phyloP scores from a whole-genome alignment of 2,888 invertebrate genomes.

The Tinea trinotella region DNA sequence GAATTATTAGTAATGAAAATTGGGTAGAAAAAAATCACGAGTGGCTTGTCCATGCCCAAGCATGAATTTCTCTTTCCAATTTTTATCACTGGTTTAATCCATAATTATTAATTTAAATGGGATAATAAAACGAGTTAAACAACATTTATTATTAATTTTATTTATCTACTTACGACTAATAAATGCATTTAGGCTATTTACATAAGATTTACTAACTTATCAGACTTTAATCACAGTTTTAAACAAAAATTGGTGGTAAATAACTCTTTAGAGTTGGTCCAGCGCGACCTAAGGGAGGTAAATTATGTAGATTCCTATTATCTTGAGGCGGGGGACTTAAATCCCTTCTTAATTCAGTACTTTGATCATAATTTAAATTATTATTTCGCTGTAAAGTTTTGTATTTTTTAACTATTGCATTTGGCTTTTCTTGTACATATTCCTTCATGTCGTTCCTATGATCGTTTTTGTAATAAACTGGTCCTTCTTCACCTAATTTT shows the following conservation, averaged over 20 bases:
- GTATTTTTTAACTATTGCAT: conserved; percentile 57
- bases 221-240: conserved; percentile 43
- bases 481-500: conserved; percentile 11
- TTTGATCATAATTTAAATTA: conserved; percentile 31
- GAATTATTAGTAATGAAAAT: too few species aligned
- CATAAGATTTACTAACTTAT: conserved; percentile 31
- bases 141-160: background rate
- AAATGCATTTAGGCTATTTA: conserved; percentile 56
- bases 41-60: too few species aligned
- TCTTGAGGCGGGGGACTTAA: conserved; percentile 35
- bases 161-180: conserved; percentile 35
- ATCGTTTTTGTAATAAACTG: background rate
- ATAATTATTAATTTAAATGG: too few species aligned
- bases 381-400: conserved; percentile 57
- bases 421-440: conserved; percentile 38
- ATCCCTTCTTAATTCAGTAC: conserved; percentile 34
- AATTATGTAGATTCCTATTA: conserved; percentile 37
- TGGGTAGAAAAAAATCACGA: too few species aligned
- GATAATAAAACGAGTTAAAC: background rate
- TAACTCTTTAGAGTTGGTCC: conserved; percentile 60
- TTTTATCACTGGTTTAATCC: too few species aligned
- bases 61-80: too few species aligned
- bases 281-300: conserved; percentile 58
- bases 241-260: conserved; percentile 53
- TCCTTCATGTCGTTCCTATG: background rate